These are phyloP conservation scores for Orientallactaga sibirica DNA, from an alignment of 2,797 vertebrate species.

Conservation along the genomic window DNA sequence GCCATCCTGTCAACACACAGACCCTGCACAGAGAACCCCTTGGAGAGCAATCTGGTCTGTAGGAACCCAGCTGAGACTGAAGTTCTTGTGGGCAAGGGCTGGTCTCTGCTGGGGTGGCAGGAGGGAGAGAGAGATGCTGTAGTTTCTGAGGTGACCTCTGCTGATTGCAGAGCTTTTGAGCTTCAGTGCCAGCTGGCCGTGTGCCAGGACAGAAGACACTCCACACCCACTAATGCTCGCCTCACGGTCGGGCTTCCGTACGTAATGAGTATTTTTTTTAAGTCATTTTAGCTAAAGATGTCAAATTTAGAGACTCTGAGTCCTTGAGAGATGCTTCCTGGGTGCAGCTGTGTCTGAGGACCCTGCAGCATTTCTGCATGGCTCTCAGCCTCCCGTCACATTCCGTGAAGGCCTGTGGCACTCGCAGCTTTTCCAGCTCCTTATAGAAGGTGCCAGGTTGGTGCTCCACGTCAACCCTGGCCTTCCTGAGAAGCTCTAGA, in stretches of 20 bases:
- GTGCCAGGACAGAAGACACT: slow-evolving; percentile 8
- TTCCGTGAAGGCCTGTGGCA: slow-evolving; percentile 49
- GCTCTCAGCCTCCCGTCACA: slow-evolving; percentile 70
- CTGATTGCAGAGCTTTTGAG: slow-evolving; percentile 55
- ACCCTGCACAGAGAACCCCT: background rate
- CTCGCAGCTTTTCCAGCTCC: slow-evolving; percentile 50
- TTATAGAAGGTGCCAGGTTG: slow-evolving; percentile 20
- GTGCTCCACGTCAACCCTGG: background rate
- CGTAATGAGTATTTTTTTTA: slow-evolving; percentile 79
- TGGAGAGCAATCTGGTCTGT: slow-evolving; percentile 5
- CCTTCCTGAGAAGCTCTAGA: slow-evolving; percentile 55
- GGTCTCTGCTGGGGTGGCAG: background rate
- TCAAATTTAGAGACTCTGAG: slow-evolving; percentile 74
- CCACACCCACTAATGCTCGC: slow-evolving; percentile 71
- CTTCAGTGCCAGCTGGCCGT: slow-evolving; percentile 56
- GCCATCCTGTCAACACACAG: background rate
- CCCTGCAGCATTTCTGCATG: background rate
- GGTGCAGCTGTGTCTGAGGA: slow-evolving; percentile 74
- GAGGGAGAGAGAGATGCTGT: background rate
- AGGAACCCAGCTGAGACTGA: background rate
- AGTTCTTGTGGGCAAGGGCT: background rate
- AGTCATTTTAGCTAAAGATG: slow-evolving; percentile 79
- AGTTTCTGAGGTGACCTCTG: slow-evolving; percentile 76
- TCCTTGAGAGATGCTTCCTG: slow-evolving; percentile 70
- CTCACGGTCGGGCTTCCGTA: slow-evolving; percentile 77